Evolutionary conservation across 2,113 vertebrate genomes (phyloP).

Genomic region (Heteronetta atricapilla): DNA sequence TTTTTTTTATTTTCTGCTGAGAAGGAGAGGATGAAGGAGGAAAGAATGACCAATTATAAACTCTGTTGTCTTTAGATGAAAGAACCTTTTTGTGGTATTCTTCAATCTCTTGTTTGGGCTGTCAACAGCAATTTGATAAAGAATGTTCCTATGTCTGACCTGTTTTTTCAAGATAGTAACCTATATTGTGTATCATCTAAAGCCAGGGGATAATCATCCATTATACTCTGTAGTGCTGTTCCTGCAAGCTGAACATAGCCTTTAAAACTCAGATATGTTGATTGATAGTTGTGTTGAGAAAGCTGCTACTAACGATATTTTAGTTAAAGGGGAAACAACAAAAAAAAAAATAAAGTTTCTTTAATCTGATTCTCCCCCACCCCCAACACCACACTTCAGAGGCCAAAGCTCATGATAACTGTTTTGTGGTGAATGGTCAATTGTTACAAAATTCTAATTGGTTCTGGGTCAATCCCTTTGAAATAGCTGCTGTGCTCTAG

Average conservation of each 20-base stretch:
- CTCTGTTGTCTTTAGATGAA: conserved; percentile 79
- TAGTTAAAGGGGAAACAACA: conserved; percentile 28
- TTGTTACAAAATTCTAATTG: conserved; percentile 87
- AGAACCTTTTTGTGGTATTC: conserved; percentile 79
- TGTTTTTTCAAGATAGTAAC: conserved; percentile 81
- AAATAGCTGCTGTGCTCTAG: conserved; percentile 77
- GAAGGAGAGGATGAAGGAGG: conserved; percentile 65
- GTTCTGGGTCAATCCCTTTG: conserved; percentile 86
- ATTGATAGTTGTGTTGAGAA: conserved; percentile 56
- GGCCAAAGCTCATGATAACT: conserved; percentile 78
- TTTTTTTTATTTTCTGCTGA: conserved; percentile 72
- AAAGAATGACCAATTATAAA: conserved; percentile 82
- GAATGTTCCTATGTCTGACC: conserved; percentile 78
- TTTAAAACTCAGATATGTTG: conserved; percentile 65
- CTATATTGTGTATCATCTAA: conserved; percentile 74
- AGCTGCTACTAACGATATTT: conserved; percentile 64
- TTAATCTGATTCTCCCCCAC: conserved; percentile 70
- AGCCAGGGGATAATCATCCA: conserved; percentile 59
- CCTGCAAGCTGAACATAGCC: conserved; percentile 57
- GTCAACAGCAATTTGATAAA: conserved; percentile 84
- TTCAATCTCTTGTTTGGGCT: conserved; percentile 79
- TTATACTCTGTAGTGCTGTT: conserved; percentile 35
- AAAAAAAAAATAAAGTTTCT: conserved; percentile 66
- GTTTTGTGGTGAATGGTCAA: conserved; percentile 81
- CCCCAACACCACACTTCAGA: conserved; percentile 76